These are phyloP conservation scores for mouse (Mus musculus) DNA, from an alignment of 2,113 vertebrate species.

Conservation along the genomic window GRCm39 chr5:24658501-24659000, in stretches of 20 bases:
- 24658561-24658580: slow-evolving; percentile 71
- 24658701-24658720: background rate
- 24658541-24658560: background rate
- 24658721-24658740: background rate
- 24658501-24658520: slow-evolving; percentile 71
- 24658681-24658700: background rate
- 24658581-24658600: background rate
- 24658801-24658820: background rate
- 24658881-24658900: slow-evolving; percentile 71
- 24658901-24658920: slow-evolving; percentile 77
- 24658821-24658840: background rate
- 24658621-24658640: background rate
- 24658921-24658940: slow-evolving; percentile 77
- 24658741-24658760: background rate
- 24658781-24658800: background rate
- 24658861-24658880: slow-evolving; percentile 2
- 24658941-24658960: slow-evolving; percentile 74
- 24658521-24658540: slow-evolving; percentile 69
- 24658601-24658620: background rate
- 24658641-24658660: background rate
- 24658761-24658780: background rate
- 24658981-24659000: slow-evolving; percentile 30
- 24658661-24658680: background rate
- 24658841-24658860: background rate
- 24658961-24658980: slow-evolving; percentile 55